phyloP scores from a whole-genome alignment of 2,888 invertebrate species.

The Temnothorax unifasciatus region DNA sequence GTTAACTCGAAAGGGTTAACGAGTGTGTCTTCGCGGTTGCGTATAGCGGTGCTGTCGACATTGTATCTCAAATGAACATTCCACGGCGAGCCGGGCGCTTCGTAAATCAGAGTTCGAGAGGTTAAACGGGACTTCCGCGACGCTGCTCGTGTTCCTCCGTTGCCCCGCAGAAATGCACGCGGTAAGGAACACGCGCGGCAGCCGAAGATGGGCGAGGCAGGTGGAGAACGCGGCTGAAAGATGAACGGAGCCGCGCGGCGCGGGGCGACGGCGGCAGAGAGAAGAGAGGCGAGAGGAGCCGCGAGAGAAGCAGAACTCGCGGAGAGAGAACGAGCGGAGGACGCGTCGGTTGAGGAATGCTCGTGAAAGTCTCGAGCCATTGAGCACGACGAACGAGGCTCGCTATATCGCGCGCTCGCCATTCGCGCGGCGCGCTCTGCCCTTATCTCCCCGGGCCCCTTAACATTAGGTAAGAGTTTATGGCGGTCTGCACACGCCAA shows the following conservation, averaged over 20 bases:
- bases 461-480: constrained; percentile 65
- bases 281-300: neutral
- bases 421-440: constrained; percentile 50
- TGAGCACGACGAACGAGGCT: constrained; percentile 64
- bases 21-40: constrained; percentile 41
- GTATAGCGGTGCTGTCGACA: constrained; percentile 47
- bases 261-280: neutral
- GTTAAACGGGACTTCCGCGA: constrained; percentile 62
- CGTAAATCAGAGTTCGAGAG: constrained; percentile 63
- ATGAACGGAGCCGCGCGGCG: constrained; percentile 56
- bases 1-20: constrained; percentile 52
- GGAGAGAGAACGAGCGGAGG: constrained; percentile 43
- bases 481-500: constrained; percentile 58
- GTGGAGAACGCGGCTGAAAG: constrained; percentile 56
- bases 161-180: constrained; percentile 24
- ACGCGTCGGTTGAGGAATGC: constrained; percentile 61
- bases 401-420: constrained; percentile 54
- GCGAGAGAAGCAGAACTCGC: neutral
- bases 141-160: constrained; percentile 44
- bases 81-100: constrained; percentile 33
- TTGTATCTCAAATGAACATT: constrained; percentile 54
- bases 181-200: constrained; percentile 16
- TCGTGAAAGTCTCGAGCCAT: constrained; percentile 69
- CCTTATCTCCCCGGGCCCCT: constrained; percentile 59
- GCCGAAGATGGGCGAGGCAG: constrained; percentile 55